A percentile compares a stretch with the other conserved stretches of the same genome.
Evolutionary conservation across 2,797 vertebrate genomes (phyloP).

Genomic region (Sebastes paucispinis): DNA sequence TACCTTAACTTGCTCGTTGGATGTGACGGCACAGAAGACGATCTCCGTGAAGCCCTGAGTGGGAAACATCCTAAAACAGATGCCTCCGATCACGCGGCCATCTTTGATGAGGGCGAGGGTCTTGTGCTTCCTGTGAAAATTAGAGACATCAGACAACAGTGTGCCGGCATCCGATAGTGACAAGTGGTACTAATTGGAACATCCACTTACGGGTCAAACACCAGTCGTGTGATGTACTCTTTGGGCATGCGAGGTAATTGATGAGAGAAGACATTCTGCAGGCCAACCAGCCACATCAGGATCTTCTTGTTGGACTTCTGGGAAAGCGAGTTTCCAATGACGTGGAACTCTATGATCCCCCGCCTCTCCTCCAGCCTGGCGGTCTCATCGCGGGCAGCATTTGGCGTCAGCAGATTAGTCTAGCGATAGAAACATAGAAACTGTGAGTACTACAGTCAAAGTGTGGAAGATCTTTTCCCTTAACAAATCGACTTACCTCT

Average conservation of each 20-base stretch:
- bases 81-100: constrained; percentile 96
- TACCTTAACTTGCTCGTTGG: constrained; percentile 99
- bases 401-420: constrained; percentile 95
- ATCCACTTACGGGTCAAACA: constrained; percentile 94
- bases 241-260: constrained; percentile 99
- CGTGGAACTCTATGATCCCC: constrained; percentile 98
- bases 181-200: accelerated
- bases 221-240: constrained; percentile 97
- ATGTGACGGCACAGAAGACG: constrained; percentile 97
- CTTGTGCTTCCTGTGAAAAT: constrained; percentile 92
- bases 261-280: constrained; percentile 99
- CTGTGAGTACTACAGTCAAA: not conserved
- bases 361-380: constrained; percentile 95
- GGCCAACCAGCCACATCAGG: constrained; percentile 96
- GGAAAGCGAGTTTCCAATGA: constrained; percentile 96
- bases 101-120: constrained; percentile 98
- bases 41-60: constrained; percentile 99
- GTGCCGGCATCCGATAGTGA: accelerated
- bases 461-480: not conserved
- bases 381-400: constrained; percentile 95
- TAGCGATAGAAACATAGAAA: constrained; percentile 30
- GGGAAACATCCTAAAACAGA: constrained; percentile 99
- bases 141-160: not conserved
- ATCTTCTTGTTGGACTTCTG: constrained; percentile 99
- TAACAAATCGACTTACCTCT: constrained; percentile 66